phyloP scores from a whole-genome alignment of 2,888 invertebrate species.

The Cephalotes varians region DNA sequence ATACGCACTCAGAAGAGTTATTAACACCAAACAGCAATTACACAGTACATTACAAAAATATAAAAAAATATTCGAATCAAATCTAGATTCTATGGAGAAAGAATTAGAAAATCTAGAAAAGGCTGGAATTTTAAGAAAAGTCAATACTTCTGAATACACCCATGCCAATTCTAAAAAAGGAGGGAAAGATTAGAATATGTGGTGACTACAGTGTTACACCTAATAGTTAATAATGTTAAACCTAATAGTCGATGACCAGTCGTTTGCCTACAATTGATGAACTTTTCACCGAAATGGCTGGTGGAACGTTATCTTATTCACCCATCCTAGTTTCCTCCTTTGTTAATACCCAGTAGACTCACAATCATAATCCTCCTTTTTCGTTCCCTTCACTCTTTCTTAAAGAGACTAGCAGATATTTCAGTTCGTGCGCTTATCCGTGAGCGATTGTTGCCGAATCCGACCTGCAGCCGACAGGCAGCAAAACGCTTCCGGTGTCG shows the following conservation, averaged over 20 bases:
- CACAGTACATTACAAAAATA: not conserved
- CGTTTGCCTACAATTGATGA: constrained; percentile 71
- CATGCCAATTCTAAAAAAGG: constrained; percentile 54
- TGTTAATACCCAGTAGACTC: too few relatives aligned
- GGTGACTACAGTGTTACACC: constrained; percentile 74
- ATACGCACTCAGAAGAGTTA: not conserved
- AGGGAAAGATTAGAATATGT: constrained; percentile 72
- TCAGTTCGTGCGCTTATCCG: too few relatives aligned
- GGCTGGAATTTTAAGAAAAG: not conserved
- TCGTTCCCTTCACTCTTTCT: too few relatives aligned
- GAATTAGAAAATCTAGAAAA: not conserved
- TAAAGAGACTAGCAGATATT: not conserved
- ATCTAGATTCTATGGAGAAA: not conserved
- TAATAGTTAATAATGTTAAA: constrained; percentile 68
- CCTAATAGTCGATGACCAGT: constrained; percentile 73
- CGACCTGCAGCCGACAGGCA: too few relatives aligned
- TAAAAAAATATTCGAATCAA: not conserved
- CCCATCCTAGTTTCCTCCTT: too few relatives aligned
- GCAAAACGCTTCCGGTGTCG: too few relatives aligned
- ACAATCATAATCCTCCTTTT: too few relatives aligned
- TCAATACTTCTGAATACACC: constrained; percentile 59
- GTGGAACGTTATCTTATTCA: constrained; percentile 71
- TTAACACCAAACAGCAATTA: not conserved
- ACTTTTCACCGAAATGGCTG: constrained; percentile 70
- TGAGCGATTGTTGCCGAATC: too few relatives aligned